Percentiles rank a stretch among this genome's conserved stretches.
phyloP scores from a whole-genome alignment of 2,113 vertebrate genomes.

The Campylomormyrus tamandua region DNA sequence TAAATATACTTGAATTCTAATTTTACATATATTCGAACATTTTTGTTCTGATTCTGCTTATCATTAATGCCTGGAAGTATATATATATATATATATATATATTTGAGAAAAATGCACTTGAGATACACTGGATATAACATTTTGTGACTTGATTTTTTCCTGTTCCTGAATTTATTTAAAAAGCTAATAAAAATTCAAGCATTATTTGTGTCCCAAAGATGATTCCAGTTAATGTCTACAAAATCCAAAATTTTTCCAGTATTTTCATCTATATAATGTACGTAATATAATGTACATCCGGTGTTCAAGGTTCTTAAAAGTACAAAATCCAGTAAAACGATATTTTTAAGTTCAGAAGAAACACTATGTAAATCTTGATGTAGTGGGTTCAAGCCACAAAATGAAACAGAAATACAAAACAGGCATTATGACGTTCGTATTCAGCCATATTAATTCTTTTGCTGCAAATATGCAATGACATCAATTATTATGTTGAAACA shows the following conservation, averaged over 20 bases:
- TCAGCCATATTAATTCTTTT: background rate
- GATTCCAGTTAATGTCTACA: conserved; percentile 9
- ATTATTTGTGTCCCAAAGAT: conserved; percentile 59
- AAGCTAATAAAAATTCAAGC: conserved; percentile 94
- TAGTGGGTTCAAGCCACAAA: background rate
- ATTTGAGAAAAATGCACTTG: conserved; percentile 62
- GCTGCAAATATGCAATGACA: background rate
- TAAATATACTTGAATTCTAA: conserved; percentile 99
- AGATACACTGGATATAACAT: conserved; percentile 97
- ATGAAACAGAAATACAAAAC: background rate
- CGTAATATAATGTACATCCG: background rate
- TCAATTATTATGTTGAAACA: background rate
- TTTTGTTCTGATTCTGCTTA: conserved; percentile 79
- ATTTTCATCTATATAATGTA: background rate
- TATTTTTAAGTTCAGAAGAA: background rate
- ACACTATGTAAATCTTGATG: background rate
- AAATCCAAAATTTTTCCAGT: background rate
- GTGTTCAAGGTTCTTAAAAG: background rate
- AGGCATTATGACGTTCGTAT: background rate
- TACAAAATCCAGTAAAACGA: background rate
- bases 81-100: conserved; percentile 53
- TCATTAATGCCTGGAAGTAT: conserved; percentile 79
- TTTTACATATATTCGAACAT: conserved; percentile 90
- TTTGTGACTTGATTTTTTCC: conserved; percentile 88
- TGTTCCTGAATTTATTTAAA: conserved; percentile 95